These are phyloP conservation scores for Sebastes steindachneri DNA, from an alignment of 2,797 vertebrate species.

Conservation along the genomic window DNA sequence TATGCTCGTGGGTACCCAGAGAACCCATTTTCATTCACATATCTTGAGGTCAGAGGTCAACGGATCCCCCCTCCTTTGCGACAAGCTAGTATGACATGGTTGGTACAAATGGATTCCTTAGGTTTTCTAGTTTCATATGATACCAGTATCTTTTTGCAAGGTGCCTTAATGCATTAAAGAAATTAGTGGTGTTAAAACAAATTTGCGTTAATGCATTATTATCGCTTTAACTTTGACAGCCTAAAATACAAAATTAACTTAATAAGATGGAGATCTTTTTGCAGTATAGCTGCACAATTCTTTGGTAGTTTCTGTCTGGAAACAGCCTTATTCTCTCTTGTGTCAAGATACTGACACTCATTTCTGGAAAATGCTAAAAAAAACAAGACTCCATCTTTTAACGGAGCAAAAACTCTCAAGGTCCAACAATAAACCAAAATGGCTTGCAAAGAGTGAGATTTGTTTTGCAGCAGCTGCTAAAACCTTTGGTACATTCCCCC, in stretches of 20 bases:
- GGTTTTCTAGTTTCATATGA: no score
- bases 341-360: not conserved
- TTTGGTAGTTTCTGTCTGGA: not conserved
- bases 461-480: conserved; percentile 32
- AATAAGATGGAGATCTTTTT: not conserved
- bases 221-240: no score
- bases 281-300: not conserved
- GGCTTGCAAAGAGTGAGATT: conserved; percentile 17
- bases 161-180: no score
- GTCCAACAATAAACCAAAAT: not conserved
- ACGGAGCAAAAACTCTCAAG: not conserved
- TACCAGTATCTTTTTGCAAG: no score
- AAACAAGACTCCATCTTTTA: not conserved
- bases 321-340: not conserved
- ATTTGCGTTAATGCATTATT: no score
- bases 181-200: no score
- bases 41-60: no score
- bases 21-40: no score
- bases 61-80: rapidly evolving
- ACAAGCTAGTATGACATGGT: no score
- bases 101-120: no score
- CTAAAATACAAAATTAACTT: not conserved
- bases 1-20: no score
- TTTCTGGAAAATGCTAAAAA: not conserved
- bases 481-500: not conserved